These are phyloP conservation scores for Aspidiotus destructor DNA, from an alignment of 2,888 invertebrate genomes.

Conservation along the genomic window DNA sequence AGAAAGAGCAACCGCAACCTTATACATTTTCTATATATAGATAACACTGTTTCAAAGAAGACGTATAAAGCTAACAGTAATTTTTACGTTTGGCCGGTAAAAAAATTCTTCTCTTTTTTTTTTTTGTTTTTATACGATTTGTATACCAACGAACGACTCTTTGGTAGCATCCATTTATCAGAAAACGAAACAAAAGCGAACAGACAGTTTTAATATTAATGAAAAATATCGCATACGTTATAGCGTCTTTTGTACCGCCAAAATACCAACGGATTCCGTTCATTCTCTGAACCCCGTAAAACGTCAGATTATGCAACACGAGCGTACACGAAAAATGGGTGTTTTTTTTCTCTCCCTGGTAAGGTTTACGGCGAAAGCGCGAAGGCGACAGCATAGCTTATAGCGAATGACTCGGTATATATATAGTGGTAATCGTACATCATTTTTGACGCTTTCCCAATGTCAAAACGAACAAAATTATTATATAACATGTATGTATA, in stretches of 20 bases:
- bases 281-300: conserved; percentile 14
- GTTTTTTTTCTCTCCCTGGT: neutral
- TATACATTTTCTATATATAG: too few relatives aligned
- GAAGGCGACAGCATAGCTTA: neutral
- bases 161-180: conserved; percentile 23
- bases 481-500: neutral
- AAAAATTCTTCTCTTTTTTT: neutral
- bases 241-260: conserved; percentile 7
- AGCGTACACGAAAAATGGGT: neutral
- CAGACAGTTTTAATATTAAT: conserved; percentile 31
- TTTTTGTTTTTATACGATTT: conserved; percentile 1
- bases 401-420: neutral
- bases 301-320: conserved; percentile 10
- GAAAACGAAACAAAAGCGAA: conserved; percentile 28
- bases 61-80: neutral
- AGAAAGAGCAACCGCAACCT: too few relatives aligned
- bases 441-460: conserved; percentile 26
- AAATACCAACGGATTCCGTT: conserved; percentile 15
- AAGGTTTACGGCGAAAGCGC: neutral
- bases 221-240: conserved; percentile 24
- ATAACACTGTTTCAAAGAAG: too few relatives aligned
- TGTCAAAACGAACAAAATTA: neutral
- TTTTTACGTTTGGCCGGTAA: conserved; percentile 2
- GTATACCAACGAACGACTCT: conserved; percentile 9
- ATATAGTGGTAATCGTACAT: conserved; percentile 2